Evolutionary conservation across 2,113 vertebrate genomes (phyloP).

Genomic region (Antechinus stuartii): DNA sequence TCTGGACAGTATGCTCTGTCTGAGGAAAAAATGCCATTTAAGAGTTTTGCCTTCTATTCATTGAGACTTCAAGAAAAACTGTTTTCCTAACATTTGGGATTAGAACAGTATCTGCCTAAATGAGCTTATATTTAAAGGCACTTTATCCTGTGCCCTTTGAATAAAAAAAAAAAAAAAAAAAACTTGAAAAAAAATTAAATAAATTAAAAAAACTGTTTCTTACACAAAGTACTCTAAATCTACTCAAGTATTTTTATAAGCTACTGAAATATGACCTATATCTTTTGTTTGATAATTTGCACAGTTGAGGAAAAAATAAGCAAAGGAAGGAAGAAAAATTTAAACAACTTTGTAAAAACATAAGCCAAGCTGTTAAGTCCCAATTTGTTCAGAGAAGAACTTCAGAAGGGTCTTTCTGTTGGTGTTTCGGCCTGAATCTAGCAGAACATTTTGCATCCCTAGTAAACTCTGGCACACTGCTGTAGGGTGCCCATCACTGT

Average conservation of each 20-base stretch:
- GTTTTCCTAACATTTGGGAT: background rate
- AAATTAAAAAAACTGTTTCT: background rate
- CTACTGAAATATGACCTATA: background rate
- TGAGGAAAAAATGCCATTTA: background rate
- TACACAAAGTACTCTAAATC: background rate
- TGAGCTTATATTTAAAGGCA: too few relatives aligned
- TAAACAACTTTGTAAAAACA: conserved; percentile 8
- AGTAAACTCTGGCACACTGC: background rate
- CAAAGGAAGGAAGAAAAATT: background rate
- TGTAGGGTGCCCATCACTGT: background rate
- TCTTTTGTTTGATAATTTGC: background rate
- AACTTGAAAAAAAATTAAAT: too few relatives aligned
- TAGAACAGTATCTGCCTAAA: background rate
- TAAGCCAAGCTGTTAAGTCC: background rate
- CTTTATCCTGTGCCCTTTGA: background rate
- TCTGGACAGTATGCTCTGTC: background rate
- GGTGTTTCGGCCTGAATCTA: background rate
- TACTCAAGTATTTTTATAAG: background rate
- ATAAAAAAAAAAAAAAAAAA: background rate
- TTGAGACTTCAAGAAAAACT: background rate
- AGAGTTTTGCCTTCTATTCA: background rate
- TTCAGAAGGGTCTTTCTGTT: conserved; percentile 6
- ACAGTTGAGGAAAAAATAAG: background rate
- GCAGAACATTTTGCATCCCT: background rate
- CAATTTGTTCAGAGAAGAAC: conserved; percentile 30